Percentiles rank a stretch among this genome's conserved stretches.
These are phyloP conservation scores for Xanthia togata DNA, from an alignment of 2,888 invertebrate species.

Conservation along the genomic window DNA sequence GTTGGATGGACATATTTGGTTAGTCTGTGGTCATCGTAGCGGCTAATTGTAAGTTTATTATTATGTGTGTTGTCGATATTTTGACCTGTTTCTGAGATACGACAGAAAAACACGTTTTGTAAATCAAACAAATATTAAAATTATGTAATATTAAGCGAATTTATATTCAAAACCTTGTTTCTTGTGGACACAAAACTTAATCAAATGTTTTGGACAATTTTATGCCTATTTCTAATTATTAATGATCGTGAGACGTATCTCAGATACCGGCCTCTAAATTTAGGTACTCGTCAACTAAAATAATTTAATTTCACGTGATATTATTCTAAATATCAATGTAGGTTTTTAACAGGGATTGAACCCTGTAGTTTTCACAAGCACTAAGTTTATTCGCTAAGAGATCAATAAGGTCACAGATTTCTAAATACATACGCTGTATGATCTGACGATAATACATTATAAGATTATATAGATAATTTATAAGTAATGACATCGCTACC, in stretches of 20 bases:
- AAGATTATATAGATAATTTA: slow-evolving; percentile 62
- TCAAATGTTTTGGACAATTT: slow-evolving; percentile 41
- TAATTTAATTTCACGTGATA: slow-evolving; percentile 70
- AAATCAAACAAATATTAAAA: slow-evolving; percentile 40
- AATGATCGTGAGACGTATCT: slow-evolving; percentile 44
- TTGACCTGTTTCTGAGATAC: slow-evolving; percentile 59
- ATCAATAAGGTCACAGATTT: slow-evolving; percentile 60
- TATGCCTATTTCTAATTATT: slow-evolving; percentile 18
- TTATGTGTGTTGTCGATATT: slow-evolving; percentile 64
- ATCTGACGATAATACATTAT: slow-evolving; percentile 63
- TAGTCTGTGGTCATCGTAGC: slow-evolving; percentile 67
- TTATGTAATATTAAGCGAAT: slow-evolving; percentile 36
- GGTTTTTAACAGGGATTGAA: slow-evolving; percentile 56
- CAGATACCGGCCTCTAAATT: slow-evolving; percentile 52
- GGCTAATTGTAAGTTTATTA: slow-evolving; percentile 64
- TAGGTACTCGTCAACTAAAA: slow-evolving; percentile 61
- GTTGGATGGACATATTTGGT: slow-evolving; percentile 56
- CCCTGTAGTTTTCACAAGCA: slow-evolving; percentile 56
- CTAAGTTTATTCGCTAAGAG: slow-evolving; percentile 42
- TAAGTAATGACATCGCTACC: slow-evolving; percentile 56
- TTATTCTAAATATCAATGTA: slow-evolving; percentile 71
- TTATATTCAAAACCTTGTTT: slow-evolving; percentile 22
- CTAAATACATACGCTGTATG: slow-evolving; percentile 56
- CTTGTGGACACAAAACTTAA: slow-evolving; percentile 30
- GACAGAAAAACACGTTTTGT: slow-evolving; percentile 24